Evolutionary conservation across 2,797 vertebrate genomes (phyloP).

Genomic region (Antrozous pallidus): DNA sequence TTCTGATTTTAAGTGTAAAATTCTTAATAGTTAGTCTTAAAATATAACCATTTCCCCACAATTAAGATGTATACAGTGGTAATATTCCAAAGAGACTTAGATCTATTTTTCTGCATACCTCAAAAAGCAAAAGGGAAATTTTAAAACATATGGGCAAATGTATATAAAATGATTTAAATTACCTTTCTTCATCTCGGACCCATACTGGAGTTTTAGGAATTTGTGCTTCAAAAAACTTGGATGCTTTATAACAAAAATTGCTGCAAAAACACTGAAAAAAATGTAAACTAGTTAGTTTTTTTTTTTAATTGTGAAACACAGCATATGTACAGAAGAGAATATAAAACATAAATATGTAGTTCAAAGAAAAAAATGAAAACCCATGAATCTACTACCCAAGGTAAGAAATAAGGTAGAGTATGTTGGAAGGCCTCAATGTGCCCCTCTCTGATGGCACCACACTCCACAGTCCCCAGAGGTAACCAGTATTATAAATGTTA

Average conservation of each 20-base stretch:
- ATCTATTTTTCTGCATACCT: not conserved
- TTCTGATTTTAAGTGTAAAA: slow-evolving; percentile 50
- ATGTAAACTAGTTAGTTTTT: slow-evolving; percentile 8
- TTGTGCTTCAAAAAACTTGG: slow-evolving; percentile 93
- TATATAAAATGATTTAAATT: slow-evolving; percentile 65
- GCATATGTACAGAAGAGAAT: not conserved
- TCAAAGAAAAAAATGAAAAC: slow-evolving; percentile 18
- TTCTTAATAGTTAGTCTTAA: slow-evolving; percentile 14
- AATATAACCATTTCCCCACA: slow-evolving; percentile 15
- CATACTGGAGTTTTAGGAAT: slow-evolving; percentile 93
- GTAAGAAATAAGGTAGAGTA: not conserved
- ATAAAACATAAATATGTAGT: slow-evolving; percentile 2
- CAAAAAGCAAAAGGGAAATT: slow-evolving; percentile 35
- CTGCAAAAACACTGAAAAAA: slow-evolving; percentile 92
- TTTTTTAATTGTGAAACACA: slow-evolving; percentile 17
- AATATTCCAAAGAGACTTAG: not conserved
- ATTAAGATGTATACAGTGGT: not conserved
- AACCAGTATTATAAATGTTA: not conserved
- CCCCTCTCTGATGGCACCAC: fast-evolving
- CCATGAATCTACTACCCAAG: not conserved
- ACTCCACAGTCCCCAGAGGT: not conserved
- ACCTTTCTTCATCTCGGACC: slow-evolving; percentile 92
- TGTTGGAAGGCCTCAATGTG: not conserved
- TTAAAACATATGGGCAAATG: not conserved
- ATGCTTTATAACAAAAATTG: slow-evolving; percentile 96